Evolutionary conservation across 2,797 vertebrate genomes (phyloP).

Genomic region (Mus caroli): DNA sequence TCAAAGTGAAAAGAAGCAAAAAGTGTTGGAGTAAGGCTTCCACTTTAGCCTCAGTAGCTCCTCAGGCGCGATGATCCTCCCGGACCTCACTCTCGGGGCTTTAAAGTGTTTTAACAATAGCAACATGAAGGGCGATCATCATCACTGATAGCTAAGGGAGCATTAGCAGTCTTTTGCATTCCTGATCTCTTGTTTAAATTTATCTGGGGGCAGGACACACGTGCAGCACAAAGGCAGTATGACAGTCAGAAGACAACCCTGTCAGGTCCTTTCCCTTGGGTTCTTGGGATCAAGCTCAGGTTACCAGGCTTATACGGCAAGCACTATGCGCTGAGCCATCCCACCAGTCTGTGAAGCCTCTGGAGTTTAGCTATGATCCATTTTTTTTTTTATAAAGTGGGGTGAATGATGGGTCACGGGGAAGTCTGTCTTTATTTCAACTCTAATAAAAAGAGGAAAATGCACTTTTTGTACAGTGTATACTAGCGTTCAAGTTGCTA

Average conservation of each 20-base stretch:
- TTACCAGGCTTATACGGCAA: background rate
- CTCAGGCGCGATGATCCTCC: background rate
- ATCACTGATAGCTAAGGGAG: background rate
- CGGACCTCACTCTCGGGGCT: background rate
- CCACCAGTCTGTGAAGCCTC: background rate
- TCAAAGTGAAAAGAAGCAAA: background rate
- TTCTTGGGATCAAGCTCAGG: background rate
- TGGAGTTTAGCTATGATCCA: constrained; percentile 16
- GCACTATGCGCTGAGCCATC: background rate
- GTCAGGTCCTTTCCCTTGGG: background rate
- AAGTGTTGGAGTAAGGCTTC: background rate
- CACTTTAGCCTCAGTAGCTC: background rate
- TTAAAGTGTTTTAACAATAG: background rate
- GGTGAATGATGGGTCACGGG: background rate
- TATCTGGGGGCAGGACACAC: background rate
- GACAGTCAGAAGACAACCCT: background rate
- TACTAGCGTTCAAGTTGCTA: background rate
- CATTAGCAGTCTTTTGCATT: background rate
- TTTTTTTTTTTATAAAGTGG: background rate
- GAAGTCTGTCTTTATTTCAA: background rate
- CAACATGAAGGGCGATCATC: background rate
- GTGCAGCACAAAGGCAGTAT: background rate
- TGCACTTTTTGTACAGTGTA: background rate
- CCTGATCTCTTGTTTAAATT: background rate
- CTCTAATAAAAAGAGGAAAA: background rate